Conservation (phyloP, 92 coral and sea anemone genomes). For the Micromussa lordhowensis region DNA sequence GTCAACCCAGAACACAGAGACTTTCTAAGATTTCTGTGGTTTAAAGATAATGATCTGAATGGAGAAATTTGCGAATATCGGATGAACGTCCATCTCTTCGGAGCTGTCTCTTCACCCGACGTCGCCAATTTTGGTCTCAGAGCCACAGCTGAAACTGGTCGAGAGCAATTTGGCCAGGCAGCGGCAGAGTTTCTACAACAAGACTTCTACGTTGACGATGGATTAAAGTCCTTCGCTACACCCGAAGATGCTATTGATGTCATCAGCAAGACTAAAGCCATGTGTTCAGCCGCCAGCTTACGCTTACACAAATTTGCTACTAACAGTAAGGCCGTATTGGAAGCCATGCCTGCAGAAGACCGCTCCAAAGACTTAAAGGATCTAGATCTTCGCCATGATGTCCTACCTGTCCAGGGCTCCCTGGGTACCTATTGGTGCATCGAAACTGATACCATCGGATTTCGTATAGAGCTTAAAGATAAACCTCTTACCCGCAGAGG, state of each 20-base stretch:
- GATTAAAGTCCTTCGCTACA: conserved; percentile 52
- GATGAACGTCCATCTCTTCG: conserved; percentile 71
- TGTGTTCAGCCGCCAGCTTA: conserved; percentile 44
- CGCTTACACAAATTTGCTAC: conserved; percentile 63
- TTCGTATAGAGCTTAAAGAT: conserved; percentile 61
- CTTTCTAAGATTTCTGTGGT: conserved; percentile 65
- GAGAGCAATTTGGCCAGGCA: conserved; percentile 33
- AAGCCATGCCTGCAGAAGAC: conserved; percentile 56
- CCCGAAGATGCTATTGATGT: conserved; percentile 36
- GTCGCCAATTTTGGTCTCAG: conserved; percentile 69
- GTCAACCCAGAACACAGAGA: conserved; percentile 69
- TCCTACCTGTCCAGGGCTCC: conserved; percentile 64
- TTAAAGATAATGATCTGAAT: conserved; percentile 34
- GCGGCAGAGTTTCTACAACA: conserved; percentile 57
- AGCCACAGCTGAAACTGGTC: conserved; percentile 55
- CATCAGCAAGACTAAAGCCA: not conserved
- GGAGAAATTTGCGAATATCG: conserved; percentile 56
- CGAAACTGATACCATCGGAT: conserved; percentile 45
- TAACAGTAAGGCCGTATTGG: conserved; percentile 49
- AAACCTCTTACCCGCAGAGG: conserved; percentile 68
- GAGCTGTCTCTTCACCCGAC: conserved; percentile 58
- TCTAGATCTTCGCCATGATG: conserved; percentile 61
- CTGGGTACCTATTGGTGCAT: conserved; percentile 72
- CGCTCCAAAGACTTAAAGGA: conserved; percentile 64
- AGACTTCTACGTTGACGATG: conserved; percentile 70